Conservation (phyloP, 2,888 invertebrate genomes). For the Pollenia griseotomentosa region DNA sequence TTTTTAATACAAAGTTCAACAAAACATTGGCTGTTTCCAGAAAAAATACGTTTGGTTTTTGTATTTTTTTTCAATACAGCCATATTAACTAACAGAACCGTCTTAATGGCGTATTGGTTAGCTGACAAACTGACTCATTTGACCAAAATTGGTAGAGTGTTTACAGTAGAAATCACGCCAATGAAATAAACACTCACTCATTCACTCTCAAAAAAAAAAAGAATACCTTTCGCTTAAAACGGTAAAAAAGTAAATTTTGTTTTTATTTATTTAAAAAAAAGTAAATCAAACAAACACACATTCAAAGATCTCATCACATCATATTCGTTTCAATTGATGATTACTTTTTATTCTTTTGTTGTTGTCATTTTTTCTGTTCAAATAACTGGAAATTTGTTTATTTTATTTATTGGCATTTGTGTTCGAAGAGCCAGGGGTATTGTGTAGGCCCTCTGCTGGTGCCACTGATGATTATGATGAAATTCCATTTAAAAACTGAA, state of each 20-base stretch:
- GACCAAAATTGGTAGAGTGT: constrained; percentile 13
- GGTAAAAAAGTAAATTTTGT: constrained; percentile 83
- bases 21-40: constrained; percentile 14
- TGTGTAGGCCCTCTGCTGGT: not conserved
- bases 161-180: constrained; percentile 15
- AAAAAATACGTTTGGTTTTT: not conserved
- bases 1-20: not conserved
- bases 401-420: constrained; percentile 68
- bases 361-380: constrained; percentile 20
- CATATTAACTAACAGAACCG: not conserved
- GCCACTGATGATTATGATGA: constrained; percentile 22
- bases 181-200: constrained; percentile 19
- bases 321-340: constrained; percentile 24
- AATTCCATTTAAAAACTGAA: constrained; percentile 28
- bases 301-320: constrained; percentile 7
- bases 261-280: constrained; percentile 71
- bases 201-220: constrained; percentile 64
- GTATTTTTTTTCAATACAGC: not conserved
- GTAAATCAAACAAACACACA: constrained; percentile 5
- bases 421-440: not conserved
- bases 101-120: not conserved
- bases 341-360: constrained; percentile 25
- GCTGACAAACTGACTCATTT: constrained; percentile 15
- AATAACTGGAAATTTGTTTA: constrained; percentile 67
- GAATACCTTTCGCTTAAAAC: constrained; percentile 82